Evolutionary conservation across 2,888 invertebrate species (phyloP), one percentile per base, ranked within the genome.

Genomic region (Eudasyphora cyanicolor): DNA sequence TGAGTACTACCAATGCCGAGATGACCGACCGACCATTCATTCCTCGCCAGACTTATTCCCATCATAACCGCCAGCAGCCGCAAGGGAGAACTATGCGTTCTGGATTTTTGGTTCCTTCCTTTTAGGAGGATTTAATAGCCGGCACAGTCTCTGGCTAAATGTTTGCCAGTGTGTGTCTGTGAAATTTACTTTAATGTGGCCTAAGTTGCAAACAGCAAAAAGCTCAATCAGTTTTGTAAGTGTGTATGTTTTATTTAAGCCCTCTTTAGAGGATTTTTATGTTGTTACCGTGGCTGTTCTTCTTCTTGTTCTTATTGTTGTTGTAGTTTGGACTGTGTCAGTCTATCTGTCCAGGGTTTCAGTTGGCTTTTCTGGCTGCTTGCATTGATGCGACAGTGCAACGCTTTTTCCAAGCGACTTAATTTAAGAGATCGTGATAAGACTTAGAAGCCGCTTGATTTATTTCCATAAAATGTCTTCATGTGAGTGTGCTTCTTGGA

Each of bases 401-500:
- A 80, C 74, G 83, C 38, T 79, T 79, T 83, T 83, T 76, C 51
- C 64, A 83, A 84, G 87, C 87, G 85, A 84, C 86, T 87, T 87
- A 91, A 90, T 90, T 90, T 90, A 90, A 89, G 90, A 90, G 90
- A 90, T 90, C 90, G 90, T 90, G 90, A 90, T 90, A 91, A 90
- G 90, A 91, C 87, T 91, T 90, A 90, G 90, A 90, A 90, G 91
- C 90, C 90, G 89, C 90, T 89, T 90, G 90, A 90, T 90, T 90
- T 90, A 90, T 90, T 91, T 89, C 91, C 76, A 79, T 84, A 84
- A 70, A 71, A 81, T 69, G 78, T 81, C 45, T 71, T 74, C 71
- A 69, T 84, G 81, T 76, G 78, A 79, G 78, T 76, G 64, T 75
- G 78, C 60, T 60, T 62, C 74, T 71, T 78, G 45, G 45, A 71